Base-by-base conservation (phyloP, 2,797 vertebrate genomes). In the Uromys caudimaculatus region DNA sequence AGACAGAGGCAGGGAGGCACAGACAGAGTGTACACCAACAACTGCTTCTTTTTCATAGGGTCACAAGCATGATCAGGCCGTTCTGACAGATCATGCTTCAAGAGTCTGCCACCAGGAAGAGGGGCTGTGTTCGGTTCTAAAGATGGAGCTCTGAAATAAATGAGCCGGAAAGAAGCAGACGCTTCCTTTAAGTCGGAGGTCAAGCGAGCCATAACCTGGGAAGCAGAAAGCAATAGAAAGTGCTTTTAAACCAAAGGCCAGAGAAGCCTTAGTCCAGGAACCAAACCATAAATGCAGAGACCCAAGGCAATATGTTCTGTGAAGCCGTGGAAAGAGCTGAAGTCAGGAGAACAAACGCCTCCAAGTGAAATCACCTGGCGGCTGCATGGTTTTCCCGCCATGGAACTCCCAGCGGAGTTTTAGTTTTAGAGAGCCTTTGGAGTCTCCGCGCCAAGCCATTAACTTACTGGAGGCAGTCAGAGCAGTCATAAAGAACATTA, bases 261-360 rank as follows among this genome's bases (percentile, higher is more conserved):
- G 69, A 44, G 17, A 35, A 76, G 54, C 71, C 86, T 60, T 60
- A 35, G 44, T 8, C 11, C 27, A 41, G 41, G 56, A 77, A 4
- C 54, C 32, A 1, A 47, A 47, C 41, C 56, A n/a, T 50, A 24
- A 77, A 32, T 0, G 1, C 87, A 89, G 41, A 41, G n/a, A 32
- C 16, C 13, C 50, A 54, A 9, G 32, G 12, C 17, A 8, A 58
- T 23, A 16, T 11, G 44, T 21, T 75, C 1, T 24, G 17, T n/a
- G 19, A 60, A 44, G 17, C 5, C 0, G 3, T 41, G 27, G 69
- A 35, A 41, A 62, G 29, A 10, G 12, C 17, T 24, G 11, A n/a
- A 16, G 17, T 23, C 0, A 0, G 1, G 4, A 60, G 29, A 50
- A 35, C 6, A 14, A 47, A 75, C 23, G 6, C 27, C 19, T 29